Conservation (phyloP, 2,797 vertebrate genomes). For the Gorsachius magnificus region DNA sequence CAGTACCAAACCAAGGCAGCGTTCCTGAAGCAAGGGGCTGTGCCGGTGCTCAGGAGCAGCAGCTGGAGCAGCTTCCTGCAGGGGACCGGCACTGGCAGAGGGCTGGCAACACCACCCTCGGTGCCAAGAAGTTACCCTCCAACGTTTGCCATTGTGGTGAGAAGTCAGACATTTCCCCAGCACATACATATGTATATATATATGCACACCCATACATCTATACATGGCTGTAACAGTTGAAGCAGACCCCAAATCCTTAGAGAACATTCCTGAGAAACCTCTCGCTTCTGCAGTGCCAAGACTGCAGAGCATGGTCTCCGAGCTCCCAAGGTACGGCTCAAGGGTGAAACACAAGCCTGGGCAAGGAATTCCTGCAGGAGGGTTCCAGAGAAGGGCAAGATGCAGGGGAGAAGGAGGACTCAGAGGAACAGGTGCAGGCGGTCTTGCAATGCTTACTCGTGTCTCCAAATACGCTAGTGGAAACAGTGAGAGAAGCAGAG, state of each 20-base stretch:
- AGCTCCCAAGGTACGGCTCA: conserved; percentile 27
- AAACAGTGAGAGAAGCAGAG: conserved; percentile 57
- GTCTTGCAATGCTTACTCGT: conserved; percentile 10
- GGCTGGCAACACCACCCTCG: not conserved
- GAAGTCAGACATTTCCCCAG: not conserved
- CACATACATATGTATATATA: too few species aligned
- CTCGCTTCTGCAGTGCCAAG: not conserved
- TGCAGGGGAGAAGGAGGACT: conserved; percentile 40
- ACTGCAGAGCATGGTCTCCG: conserved; percentile 16
- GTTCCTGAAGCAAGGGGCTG: not conserved
- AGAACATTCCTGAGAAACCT: conserved; percentile 55
- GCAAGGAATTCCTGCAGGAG: conserved; percentile 38
- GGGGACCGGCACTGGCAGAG: not conserved
- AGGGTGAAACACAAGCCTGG: conserved; percentile 57
- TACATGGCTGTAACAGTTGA: conserved; percentile 24
- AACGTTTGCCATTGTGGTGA: not conserved
- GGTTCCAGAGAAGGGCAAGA: conserved; percentile 47
- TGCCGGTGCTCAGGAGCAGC: not conserved
- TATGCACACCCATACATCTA: not conserved
- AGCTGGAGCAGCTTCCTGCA: not conserved
- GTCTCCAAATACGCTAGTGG: conserved; percentile 58
- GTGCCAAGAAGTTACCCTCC: not conserved
- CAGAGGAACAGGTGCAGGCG: conserved; percentile 48
- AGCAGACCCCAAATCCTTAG: not conserved
- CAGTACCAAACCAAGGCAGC: accelerated